These are phyloP conservation scores for Lampris incognitus DNA, from an alignment of 2,113 vertebrate genomes.

Conservation along the genomic window DNA sequence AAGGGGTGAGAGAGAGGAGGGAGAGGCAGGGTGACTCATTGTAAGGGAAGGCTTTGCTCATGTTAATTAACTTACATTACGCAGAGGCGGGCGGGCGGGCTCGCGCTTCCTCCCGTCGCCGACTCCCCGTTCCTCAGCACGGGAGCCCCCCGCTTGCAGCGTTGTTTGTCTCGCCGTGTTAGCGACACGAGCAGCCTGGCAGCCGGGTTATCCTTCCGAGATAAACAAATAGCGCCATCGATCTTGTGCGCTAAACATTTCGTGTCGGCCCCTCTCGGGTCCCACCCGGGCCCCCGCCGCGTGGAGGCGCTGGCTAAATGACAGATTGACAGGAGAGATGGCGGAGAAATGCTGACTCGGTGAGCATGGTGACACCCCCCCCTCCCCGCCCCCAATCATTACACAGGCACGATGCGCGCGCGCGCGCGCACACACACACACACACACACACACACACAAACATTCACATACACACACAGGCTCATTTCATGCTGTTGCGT, in stretches of 20 bases:
- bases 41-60: not conserved
- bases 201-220: constrained; percentile 33
- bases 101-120: too few species aligned
- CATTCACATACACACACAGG: constrained; percentile 3
- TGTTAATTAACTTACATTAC: too few species aligned
- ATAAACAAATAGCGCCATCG: constrained; percentile 49
- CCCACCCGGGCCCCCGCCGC: constrained; percentile 26
- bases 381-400: constrained; percentile 45
- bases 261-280: constrained; percentile 41
- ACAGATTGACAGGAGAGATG: constrained; percentile 41
- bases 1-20: not conserved
- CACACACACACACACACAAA: constrained; percentile 29
- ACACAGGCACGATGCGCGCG: constrained; percentile 8
- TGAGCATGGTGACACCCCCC: constrained; percentile 45
- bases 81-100: too few species aligned
- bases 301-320: constrained; percentile 40
- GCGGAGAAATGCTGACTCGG: constrained; percentile 66
- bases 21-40: not conserved
- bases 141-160: too few species aligned
- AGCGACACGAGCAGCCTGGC: constrained; percentile 48
- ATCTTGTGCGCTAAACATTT: constrained; percentile 38
- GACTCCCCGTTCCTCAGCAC: too few species aligned
- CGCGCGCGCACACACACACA: constrained; percentile 2
- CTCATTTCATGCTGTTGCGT: constrained; percentile 72
- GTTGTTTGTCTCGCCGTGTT: constrained; percentile 11